Evolutionary conservation across 2,113 vertebrate genomes (phyloP), one percentile per base, ranked within the genome.

Genomic region (Plectropomus leopardus): DNA sequence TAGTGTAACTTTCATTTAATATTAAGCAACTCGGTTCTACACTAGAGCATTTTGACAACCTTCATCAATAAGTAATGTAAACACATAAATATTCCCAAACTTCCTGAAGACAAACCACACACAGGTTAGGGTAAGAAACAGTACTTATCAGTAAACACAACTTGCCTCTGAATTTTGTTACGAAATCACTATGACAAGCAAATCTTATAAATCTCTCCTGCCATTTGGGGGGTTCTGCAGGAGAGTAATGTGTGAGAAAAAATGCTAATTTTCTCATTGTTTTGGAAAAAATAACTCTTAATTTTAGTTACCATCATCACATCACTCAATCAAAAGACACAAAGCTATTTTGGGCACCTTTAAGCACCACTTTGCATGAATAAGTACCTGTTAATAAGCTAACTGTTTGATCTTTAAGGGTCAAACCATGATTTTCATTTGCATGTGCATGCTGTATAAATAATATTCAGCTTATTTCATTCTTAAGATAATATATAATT

Each of bases 1-100:
- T 81, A 87, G 70, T 54, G 68, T 85, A 86, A 86, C 82, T 91
- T 86, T 90, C 87, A 92, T 91, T 91, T 88, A 93, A 92, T 93
- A 93, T 92, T 90, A 88, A 92, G 89, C 82, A 86, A 63, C 59
- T 59, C 28, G 4, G 64, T 77, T 70, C 75, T 84, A 74, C 53
- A 84, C 71, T 60, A 70, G 63, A 84, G 67, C 80, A 57, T 83
- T 86, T 85, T 82, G 80, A 89, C 82, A 90, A 86, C 45, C 72
- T 65, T 53, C 44, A 84, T 91, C 51, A 91, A 91, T 93, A 90
- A 88, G 61, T 89, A 50, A 92, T 82, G 83, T 61, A 32, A 63
- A 54, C 72, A 83, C 72, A 76, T 72, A 86, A 84, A 86, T 86
- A 85, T 86, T 87, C 71, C 63, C 78, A 86, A 84, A 87, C 80